Evolutionary conservation across 2,888 invertebrate species (phyloP), one percentile per base, ranked within the genome.

Genomic region (Epsilonema sp.): DNA sequence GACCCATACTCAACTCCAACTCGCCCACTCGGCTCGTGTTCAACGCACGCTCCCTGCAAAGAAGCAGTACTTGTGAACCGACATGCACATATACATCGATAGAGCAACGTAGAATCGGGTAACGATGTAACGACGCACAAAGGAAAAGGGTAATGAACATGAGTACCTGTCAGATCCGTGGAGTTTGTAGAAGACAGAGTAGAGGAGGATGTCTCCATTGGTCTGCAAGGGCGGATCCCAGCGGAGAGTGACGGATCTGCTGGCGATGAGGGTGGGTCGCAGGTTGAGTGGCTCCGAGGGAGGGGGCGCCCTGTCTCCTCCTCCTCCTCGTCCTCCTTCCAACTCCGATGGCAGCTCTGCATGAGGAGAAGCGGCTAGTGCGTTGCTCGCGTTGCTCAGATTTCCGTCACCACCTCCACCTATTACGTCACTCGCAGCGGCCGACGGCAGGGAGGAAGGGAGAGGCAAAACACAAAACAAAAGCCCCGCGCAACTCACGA

Each of bases 101-200:
- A n/a, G n/a, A n/a, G n/a, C n/a, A n/a, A n/a, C n/a, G n/a, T n/a
- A n/a, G n/a, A n/a, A n/a, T n/a, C n/a, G n/a, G 19, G 2, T 21
- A 40, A 26, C 37, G 23, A 37, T 20, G n/a, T 21, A 37, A 21
- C n/a, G n/a, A n/a, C n/a, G n/a, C 36, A 4, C 36, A 21, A 23
- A 23, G 11, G 23, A 5, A 36, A 45, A 45, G 21, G 3, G 21
- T 19, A n/a, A 22, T n/a, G n/a, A n/a, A n/a, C n/a, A n/a, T n/a
- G n/a, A n/a, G 73, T 64, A 86, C 87, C 87, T 78, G 59, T 79
- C 78, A 50, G 84, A 86, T 26, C 80, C 82, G 58, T 79, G 79
- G 64, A 86, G 83, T 58, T 79, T 77, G 67, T 86, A 92, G 64
- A 79, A 79, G 37, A 92, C 79, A 0, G 81, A 78, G 66, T 90